Conservation (phyloP, 2,888 invertebrate genomes). For the Chromoteleia sp. region DNA sequence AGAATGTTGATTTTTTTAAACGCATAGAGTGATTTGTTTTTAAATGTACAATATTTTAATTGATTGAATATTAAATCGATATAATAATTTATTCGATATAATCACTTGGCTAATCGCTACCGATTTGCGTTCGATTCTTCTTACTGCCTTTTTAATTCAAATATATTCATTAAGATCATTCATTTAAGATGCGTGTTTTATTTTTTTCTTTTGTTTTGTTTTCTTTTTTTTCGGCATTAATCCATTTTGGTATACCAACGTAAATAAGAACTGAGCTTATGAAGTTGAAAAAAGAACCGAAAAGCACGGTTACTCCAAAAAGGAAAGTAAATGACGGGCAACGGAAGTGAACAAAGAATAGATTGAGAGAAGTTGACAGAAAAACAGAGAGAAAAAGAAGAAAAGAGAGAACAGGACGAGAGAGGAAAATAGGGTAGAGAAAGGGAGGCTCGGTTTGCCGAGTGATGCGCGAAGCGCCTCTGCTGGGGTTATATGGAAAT, state of each 20-base stretch:
- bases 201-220: background rate
- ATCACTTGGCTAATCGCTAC: conserved; percentile 21
- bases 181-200: background rate
- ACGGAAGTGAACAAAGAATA: conserved; percentile 66
- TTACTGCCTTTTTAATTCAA: conserved; percentile 2
- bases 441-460: conserved; percentile 75
- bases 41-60: background rate
- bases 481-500: conserved; percentile 89
- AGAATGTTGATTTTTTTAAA: conserved; percentile 24
- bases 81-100: no score
- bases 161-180: conserved; percentile 34
- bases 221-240: conserved; percentile 5
- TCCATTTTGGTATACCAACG: conserved; percentile 15
- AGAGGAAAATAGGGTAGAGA: conserved; percentile 73
- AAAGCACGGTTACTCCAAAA: conserved; percentile 37
- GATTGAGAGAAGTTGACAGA: conserved; percentile 71
- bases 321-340: conserved; percentile 67
- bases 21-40: background rate
- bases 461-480: conserved; percentile 76
- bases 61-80: no score
- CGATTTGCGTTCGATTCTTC: background rate
- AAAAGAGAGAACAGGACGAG: conserved; percentile 69
- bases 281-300: conserved; percentile 25
- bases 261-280: conserved; percentile 39
- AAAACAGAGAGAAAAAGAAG: conserved; percentile 67